Conservation (phyloP, 2,888 invertebrate genomes). For the Hipparchia sbordonii region DNA sequence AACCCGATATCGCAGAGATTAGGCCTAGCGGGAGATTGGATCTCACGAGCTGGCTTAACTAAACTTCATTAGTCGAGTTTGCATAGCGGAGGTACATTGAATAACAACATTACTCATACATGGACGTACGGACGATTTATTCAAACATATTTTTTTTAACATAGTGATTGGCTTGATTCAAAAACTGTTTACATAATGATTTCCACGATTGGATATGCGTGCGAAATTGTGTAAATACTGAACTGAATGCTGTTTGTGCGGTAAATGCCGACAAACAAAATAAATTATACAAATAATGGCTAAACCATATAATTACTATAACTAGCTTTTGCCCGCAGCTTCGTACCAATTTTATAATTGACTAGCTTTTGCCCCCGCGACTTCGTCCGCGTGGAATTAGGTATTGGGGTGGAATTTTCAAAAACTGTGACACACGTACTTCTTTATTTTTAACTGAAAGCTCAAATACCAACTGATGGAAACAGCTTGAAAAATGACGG, state of each 20-base stretch:
- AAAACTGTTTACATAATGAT: conserved; percentile 13
- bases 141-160: conserved; percentile 3
- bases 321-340: neutral
- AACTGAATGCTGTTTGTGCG: neutral
- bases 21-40: conserved; percentile 60
- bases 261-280: neutral
- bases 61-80: conserved; percentile 71
- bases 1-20: conserved; percentile 31
- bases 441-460: too few relatives aligned
- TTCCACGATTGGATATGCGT: neutral
- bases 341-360: too few relatives aligned
- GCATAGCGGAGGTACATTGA: conserved; percentile 51
- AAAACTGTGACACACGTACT: too few relatives aligned
- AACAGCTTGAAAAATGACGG: too few relatives aligned
- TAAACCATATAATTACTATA: neutral
- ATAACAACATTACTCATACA: conserved; percentile 32
- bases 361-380: too few relatives aligned
- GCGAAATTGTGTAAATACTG: neutral
- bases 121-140: conserved; percentile 6
- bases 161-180: conserved; percentile 11
- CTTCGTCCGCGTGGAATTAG: too few relatives aligned
- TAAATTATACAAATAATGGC: neutral
- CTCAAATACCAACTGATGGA: too few relatives aligned
- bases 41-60: conserved; percentile 67
- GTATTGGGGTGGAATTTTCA: too few relatives aligned